Percentiles rank a stretch among this genome's conserved stretches.
Evolutionary conservation across 2,888 invertebrate genomes (phyloP).

Genomic region (Xestia ashworthii): DNA sequence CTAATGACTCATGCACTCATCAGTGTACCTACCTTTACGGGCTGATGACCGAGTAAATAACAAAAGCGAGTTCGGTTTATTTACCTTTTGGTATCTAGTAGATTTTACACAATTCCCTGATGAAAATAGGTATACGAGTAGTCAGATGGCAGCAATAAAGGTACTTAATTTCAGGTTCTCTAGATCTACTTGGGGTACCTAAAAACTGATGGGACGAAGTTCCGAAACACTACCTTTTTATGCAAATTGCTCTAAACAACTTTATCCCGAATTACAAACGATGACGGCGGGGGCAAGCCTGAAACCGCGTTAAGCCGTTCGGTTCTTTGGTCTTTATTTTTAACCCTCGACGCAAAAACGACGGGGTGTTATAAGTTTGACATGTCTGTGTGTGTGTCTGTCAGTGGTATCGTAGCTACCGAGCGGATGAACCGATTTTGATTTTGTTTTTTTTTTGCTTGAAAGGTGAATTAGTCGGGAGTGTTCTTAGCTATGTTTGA

Average conservation of each 20-base stretch:
- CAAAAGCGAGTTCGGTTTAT: conserved; percentile 11
- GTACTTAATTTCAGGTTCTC: no score
- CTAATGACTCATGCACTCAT: conserved; percentile 37
- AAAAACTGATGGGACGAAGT: neutral
- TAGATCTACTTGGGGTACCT: neutral
- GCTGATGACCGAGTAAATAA: conserved; percentile 19
- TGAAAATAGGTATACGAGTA: neutral
- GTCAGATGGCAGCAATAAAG: neutral
- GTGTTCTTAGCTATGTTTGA: no score
- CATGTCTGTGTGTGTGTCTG: no score
- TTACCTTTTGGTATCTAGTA: neutral
- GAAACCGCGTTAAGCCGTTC: neutral
- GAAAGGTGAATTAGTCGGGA: no score
- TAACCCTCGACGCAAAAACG: no score
- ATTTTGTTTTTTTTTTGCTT: no score
- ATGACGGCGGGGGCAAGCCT: no score
- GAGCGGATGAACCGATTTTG: no score
- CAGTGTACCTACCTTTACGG: conserved; percentile 12
- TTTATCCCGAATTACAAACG: neutral
- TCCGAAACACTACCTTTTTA: neutral
- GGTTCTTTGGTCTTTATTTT: neutral
- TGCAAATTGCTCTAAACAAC: neutral
- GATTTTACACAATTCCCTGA: neutral
- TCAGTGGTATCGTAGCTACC: no score
- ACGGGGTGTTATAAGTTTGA: no score